Percentiles rank a stretch among this genome's conserved stretches.
Conservation (phyloP, 2,888 invertebrate species). For the Eudemis profundana region DNA sequence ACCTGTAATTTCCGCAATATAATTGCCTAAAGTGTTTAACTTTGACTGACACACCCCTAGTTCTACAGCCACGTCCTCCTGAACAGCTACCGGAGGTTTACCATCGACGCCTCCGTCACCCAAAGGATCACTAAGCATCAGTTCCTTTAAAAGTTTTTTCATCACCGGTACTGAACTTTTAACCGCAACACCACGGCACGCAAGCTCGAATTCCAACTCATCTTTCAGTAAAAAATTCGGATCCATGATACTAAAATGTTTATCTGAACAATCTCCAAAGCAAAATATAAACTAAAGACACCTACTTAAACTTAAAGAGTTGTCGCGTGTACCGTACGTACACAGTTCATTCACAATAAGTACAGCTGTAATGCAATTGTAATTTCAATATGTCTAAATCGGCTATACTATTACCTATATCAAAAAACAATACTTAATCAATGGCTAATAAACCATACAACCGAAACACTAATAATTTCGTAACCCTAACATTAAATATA, state of each 20-base stretch:
- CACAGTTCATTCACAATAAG: too few species aligned
- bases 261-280: too few species aligned
- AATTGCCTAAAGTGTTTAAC: background rate
- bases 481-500: too few species aligned
- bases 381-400: too few species aligned
- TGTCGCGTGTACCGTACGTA: too few species aligned
- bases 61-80: background rate
- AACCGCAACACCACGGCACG: background rate
- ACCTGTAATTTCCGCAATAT: background rate
- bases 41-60: background rate
- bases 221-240: constrained; percentile 4
- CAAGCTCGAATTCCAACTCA: constrained; percentile 2
- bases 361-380: too few species aligned
- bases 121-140: background rate
- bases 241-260: constrained; percentile 16
- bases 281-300: too few species aligned
- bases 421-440: too few species aligned
- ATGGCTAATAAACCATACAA: too few species aligned
- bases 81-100: background rate
- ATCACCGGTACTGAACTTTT: background rate
- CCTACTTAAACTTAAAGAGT: too few species aligned
- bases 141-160: constrained; percentile 1
- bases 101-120: background rate
- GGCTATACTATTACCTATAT: too few species aligned
- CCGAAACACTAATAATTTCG: too few species aligned